Evolutionary conservation across 2,113 vertebrate species (phyloP), one percentile per base, ranked within the genome.

Genomic region (Elaphurus davidianus): DNA sequence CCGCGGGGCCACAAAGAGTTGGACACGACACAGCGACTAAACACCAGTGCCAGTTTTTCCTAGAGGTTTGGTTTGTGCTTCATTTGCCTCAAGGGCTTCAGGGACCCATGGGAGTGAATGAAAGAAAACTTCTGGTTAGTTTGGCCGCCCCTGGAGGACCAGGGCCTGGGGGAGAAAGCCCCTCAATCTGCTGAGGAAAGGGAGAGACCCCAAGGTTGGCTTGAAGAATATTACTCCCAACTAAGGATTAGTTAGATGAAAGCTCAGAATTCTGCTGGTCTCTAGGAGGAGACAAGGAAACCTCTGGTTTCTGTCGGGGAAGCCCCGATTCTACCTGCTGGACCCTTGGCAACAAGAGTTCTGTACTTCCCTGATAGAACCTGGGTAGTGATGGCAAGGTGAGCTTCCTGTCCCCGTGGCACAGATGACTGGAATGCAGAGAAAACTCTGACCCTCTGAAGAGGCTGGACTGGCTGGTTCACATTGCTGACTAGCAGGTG

Each of bases 341-440:
- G 87, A 50, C 21, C n/a, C 45, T 28, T 54, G 36, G 62, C 23
- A 13, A 52, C 0, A 7, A 67, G 57, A 64, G 11, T 43, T 62
- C 88, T 0, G 5, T n/a, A 8, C 19, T 79, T 81, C 55, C 25
- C 30, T 16, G 43, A 28, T 54, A 15, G 71, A 55, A 60, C 43
- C 1, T 2, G 16, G n/a, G 6, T 0, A 9, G 54, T 0, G 50
- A 67, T 19, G 30, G 3, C 3, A 33, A 78, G 67, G 21, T 5
- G 28, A 90, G 25, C 9, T 5, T 36, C 47, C 0, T 16, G 16
- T 47, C 25, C 79, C 13, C 7, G 25, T 47, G 50, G 67, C 36
- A 13, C 9, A 79, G 30, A 12, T 5, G 36, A 15, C 47, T 17
- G 7, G 30, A 8, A 3, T 50, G 45, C 15, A n/a, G n/a, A 57